A percentile compares a stretch with the other conserved stretches of the same genome.
Conservation (phyloP, 2,113 vertebrate species). For the Leucosticte australis region DNA sequence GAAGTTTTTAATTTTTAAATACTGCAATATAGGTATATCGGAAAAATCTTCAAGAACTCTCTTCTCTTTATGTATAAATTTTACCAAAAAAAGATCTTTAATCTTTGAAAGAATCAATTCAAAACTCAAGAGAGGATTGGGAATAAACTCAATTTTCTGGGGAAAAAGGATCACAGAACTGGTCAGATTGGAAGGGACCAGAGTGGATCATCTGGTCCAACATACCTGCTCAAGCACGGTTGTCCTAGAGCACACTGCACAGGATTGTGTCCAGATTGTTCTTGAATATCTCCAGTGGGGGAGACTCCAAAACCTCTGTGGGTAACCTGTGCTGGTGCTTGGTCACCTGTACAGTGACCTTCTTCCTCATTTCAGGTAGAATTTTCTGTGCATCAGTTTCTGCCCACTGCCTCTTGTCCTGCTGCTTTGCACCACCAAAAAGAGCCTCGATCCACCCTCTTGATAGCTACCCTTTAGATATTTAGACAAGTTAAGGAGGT, state of each 20-base stretch:
- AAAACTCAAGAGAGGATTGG: not conserved
- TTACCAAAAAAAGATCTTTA: not conserved
- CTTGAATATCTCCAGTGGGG: not conserved
- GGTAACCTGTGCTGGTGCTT: not conserved
- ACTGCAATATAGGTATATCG: not conserved
- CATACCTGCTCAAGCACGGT: not conserved
- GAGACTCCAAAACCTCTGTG: not conserved
- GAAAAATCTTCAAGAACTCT: not conserved
- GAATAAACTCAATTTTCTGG: not conserved
- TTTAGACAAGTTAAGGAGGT: not conserved
- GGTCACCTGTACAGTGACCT: not conserved
- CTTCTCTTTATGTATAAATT: not conserved
- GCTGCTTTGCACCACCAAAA: not conserved
- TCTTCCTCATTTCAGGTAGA: not conserved
- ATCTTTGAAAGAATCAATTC: not conserved
- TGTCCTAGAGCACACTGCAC: not conserved
- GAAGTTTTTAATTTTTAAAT: not conserved
- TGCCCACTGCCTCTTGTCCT: not conserved
- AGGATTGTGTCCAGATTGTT: not conserved
- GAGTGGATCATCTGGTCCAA: not conserved
- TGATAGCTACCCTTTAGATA: not conserved
- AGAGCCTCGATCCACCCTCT: not conserved
- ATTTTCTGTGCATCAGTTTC: not conserved
- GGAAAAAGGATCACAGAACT: not conserved
- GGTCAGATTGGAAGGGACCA: not conserved